A percentile compares a stretch with the other conserved stretches of the same genome.
phyloP scores from a whole-genome alignment of 1,140 invertebrate genomes.

The Drosophila busckii region DNA sequence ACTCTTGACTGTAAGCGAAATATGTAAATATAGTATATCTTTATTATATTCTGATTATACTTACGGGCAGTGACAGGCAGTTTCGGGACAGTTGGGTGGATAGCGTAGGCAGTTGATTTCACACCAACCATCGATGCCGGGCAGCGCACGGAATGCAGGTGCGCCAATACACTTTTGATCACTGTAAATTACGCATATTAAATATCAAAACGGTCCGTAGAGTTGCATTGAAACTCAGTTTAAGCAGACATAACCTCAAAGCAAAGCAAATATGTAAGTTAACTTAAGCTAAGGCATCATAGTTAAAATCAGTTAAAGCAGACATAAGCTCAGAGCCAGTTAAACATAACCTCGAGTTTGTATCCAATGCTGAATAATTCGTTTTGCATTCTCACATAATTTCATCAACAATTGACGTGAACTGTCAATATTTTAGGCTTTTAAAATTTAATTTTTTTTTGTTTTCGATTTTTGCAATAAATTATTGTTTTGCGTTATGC shows the following conservation, averaged over 20 bases:
- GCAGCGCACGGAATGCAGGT: slow-evolving; percentile 82
- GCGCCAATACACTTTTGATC: slow-evolving; percentile 87
- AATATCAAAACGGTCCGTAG: not conserved
- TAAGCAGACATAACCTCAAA: too few species aligned
- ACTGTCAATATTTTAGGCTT: too few species aligned
- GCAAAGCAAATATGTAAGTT: too few species aligned
- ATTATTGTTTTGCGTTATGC: not conserved
- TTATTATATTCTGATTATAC: slow-evolving; percentile 79
- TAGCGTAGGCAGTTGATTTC: slow-evolving; percentile 90
- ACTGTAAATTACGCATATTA: slow-evolving; percentile 78
- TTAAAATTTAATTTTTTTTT: not conserved
- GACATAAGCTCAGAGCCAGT: too few species aligned
- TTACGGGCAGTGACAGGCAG: slow-evolving; percentile 90
- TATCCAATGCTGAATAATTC: too few species aligned
- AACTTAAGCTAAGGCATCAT: too few species aligned
- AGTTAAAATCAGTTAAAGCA: too few species aligned
- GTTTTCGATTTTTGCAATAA: not conserved
- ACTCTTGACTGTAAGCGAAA: slow-evolving; percentile 82
- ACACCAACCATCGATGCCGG: slow-evolving; percentile 90
- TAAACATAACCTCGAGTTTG: too few species aligned
- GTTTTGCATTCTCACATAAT: too few species aligned
- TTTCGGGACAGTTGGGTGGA: slow-evolving; percentile 89
- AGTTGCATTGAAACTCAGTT: too few species aligned
- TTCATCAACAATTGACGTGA: too few species aligned
- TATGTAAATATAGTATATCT: too few species aligned